Evolutionary conservation across 2,888 invertebrate genomes (phyloP), one percentile per base, ranked within the genome.

Genomic region (Chaetogeoica ovagalla): DNA sequence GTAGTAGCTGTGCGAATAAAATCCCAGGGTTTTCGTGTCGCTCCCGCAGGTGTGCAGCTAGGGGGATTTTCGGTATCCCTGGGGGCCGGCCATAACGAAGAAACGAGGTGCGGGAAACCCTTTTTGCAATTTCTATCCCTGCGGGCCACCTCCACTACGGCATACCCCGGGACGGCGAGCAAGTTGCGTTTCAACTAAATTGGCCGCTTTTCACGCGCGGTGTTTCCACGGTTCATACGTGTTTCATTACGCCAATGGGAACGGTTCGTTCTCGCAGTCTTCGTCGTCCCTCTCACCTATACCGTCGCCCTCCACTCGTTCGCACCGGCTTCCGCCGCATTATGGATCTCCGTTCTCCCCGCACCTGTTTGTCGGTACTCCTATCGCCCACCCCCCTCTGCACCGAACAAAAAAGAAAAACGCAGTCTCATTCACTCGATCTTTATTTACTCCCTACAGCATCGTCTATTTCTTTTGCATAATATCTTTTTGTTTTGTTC

Each of bases 211-310:
- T 77, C 70, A 77, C 70, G 63, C 55, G 71, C 55, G 71, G 62
- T 52, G 69, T 77, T 77, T 77, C 77, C 68, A 59, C 71, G 79
- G 70, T 79, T 71, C 79, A 63, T 71, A 79, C 79, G 79, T 59
- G 70, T 79, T 79, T 71, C 79, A 79, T 79, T 79, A 79, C 63
- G 62, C 79, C 79, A 79, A 70, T 65, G 79, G 79, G 79, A 79
- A 79, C 79, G 55, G 79, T 71, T 68, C 70, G 70, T 71, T 71
- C 55, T 55, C 39, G 23, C 52, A 11, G 19, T 23, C 52, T 9
- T 23, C 37, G 30, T 57, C 37, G 19, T 43, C 52, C 17, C 13
- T 23, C 52, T 9, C 17, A 13, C 19, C 37, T n/a, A 9, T 43
- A 9, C 52, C 17, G 19, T 23, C 52, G 23, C 17, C 37, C 19